Evolutionary conservation across 1,140 invertebrate species (phyloP), one percentile per base, ranked within the genome.

Genomic region (Melanaphis sacchari): DNA sequence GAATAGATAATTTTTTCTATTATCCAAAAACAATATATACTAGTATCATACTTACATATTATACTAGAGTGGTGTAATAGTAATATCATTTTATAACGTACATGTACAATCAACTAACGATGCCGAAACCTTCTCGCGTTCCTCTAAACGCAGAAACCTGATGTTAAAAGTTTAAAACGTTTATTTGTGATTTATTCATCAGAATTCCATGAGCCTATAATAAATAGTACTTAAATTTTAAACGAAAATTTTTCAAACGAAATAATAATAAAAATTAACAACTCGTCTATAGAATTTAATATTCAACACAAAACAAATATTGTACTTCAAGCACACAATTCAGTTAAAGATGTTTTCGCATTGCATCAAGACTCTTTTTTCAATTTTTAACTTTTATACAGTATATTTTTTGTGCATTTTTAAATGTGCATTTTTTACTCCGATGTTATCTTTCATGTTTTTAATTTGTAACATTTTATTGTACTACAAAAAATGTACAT

Each of bases 391-490:
- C 15, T 76, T 76, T 76, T 76, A n/a, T n/a, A n/a, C 59, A n/a
- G 18, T 4, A 66, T n/a, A n/a, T 31, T 66, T 66, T 76, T 4
- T n/a, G n/a, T 76, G 15, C 59, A 76, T n/a, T n/a, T 66, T 66
- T 4, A 18, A 76, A 76, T n/a, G 31, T n/a, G 11, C 59, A 76
- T 21, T 76, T n/a, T 76, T 76, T 21, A 76, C 59, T 76, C 15
- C 26, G n/a, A 76, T 76, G n/a, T 76, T n/a, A 1, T 76, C 1
- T 76, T 76, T 36, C n/a, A 18, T 76, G 31, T 15, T 76, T 66
- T 76, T 76, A 76, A n/a, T n/a, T n/a, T 9, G n/a, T n/a, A 76
- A n/a, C 59, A n/a, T 76, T 76, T 76, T 76, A n/a, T 76, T 76
- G 59, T 76, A 36, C n/a, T n/a, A 76, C 4, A n/a, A 15, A 76